phyloP scores from a whole-genome alignment of 1,140 invertebrate species.

The Chrysoperla carnea region DNA sequence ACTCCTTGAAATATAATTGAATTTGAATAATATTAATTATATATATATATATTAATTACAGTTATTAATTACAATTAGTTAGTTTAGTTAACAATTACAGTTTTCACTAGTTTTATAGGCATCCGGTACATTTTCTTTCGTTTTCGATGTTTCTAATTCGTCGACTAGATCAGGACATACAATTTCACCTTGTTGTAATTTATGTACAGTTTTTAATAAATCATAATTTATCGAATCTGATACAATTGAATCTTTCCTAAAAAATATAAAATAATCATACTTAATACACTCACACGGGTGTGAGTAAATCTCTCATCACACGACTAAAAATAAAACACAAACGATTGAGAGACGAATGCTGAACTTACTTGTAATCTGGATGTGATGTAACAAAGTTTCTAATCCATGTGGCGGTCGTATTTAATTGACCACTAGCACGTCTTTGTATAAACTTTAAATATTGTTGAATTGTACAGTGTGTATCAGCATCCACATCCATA shows the following conservation, averaged over 20 bases:
- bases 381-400: slow-evolving; percentile 78
- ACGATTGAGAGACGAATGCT: background rate
- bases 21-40: too few relatives aligned
- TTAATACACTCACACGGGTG: background rate
- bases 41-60: too few relatives aligned
- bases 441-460: slow-evolving; percentile 90
- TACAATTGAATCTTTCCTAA: slow-evolving; percentile 75
- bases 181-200: slow-evolving; percentile 51
- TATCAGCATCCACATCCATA: slow-evolving; percentile 93
- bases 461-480: slow-evolving; percentile 90
- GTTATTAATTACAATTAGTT: too few relatives aligned
- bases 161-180: slow-evolving; percentile 62
- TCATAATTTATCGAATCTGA: slow-evolving; percentile 86
- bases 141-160: slow-evolving; percentile 50
- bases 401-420: slow-evolving; percentile 84
- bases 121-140: slow-evolving; percentile 59
- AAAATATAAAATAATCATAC: slow-evolving; percentile 7
- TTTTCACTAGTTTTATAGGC: slow-evolving; percentile 19
- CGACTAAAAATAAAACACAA: background rate
- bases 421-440: slow-evolving; percentile 69
- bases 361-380: slow-evolving; percentile 66
- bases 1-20: too few relatives aligned
- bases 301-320: background rate
- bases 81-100: too few relatives aligned
- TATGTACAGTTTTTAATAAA: slow-evolving; percentile 56